A percentile compares a stretch with the other conserved stretches of the same genome.
Conservation (phyloP, 2,888 invertebrate genomes). For the Boloria selene region DNA sequence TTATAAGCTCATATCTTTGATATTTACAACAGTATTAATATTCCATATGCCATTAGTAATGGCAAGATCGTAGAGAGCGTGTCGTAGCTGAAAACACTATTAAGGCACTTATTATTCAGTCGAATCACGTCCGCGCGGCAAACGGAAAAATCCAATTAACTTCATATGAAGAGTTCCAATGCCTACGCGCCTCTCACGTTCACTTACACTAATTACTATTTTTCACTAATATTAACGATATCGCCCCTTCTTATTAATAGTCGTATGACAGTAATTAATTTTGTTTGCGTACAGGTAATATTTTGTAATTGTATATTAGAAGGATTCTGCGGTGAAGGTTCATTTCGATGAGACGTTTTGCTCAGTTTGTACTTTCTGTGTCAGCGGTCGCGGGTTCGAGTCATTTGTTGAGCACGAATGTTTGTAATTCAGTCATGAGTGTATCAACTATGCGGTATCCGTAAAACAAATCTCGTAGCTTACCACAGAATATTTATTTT, state of each 20-base stretch:
- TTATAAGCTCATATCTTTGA: no score
- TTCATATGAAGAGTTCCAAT: slow-evolving; percentile 68
- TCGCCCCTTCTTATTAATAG: slow-evolving; percentile 48
- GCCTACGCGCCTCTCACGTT: slow-evolving; percentile 54
- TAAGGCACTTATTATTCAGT: slow-evolving; percentile 71
- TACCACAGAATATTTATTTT: no score
- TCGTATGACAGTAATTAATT: slow-evolving; percentile 3
- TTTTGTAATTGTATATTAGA: no score
- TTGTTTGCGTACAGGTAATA: no score
- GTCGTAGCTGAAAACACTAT: slow-evolving; percentile 55
- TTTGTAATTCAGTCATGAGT: no score
- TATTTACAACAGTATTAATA: slow-evolving; percentile 3
- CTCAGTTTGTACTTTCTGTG: no score
- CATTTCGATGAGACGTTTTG: no score
- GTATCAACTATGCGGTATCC: no score
- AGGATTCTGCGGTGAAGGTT: no score
- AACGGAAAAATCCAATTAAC: slow-evolving; percentile 80
- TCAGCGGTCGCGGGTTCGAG: no score
- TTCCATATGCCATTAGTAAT: slow-evolving; percentile 5
- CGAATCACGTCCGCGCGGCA: slow-evolving; percentile 69
- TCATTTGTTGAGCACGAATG: no score
- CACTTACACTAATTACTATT: slow-evolving; percentile 68
- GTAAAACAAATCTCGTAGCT: no score
- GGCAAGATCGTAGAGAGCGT: slow-evolving; percentile 31
- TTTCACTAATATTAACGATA: slow-evolving; percentile 72